Evolutionary conservation across 2,797 vertebrate genomes (phyloP).

Genomic region (Apodemus agrarius): DNA sequence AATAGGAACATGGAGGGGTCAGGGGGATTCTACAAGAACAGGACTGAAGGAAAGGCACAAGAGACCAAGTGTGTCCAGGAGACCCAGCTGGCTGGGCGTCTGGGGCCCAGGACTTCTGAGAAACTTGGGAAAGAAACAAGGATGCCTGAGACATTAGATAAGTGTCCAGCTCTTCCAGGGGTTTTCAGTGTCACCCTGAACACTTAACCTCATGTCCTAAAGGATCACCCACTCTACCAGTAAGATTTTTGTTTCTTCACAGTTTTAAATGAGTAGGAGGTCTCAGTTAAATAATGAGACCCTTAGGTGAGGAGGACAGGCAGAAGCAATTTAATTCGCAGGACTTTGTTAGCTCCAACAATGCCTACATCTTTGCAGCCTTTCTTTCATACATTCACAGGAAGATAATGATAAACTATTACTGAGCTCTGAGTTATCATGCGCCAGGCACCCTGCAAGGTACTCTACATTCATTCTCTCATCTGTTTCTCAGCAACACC

Average conservation of each 20-base stretch:
- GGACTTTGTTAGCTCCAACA: neutral
- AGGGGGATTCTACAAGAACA: neutral
- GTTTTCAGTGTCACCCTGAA: neutral
- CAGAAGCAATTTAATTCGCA: neutral
- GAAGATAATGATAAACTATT: conserved; percentile 54
- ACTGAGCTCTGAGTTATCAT: conserved; percentile 48
- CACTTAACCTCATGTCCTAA: neutral
- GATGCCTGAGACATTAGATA: neutral
- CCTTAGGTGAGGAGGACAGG: neutral
- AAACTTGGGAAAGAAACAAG: neutral
- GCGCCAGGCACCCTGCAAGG: conserved; percentile 57
- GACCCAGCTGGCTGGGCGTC: neutral
- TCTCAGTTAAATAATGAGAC: conserved; percentile 9
- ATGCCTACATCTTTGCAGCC: neutral
- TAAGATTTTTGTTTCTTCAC: neutral
- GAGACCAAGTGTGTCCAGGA: neutral
- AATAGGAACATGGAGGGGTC: neutral
- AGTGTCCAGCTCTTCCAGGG: neutral
- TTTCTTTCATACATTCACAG: neutral
- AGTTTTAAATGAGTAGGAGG: neutral
- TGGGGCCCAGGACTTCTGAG: neutral
- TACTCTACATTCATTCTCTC: conserved; percentile 68
- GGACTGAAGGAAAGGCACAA: neutral
- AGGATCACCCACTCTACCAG: neutral
- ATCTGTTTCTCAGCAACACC: conserved; percentile 60